Evolutionary conservation across 2,113 vertebrate genomes (phyloP).

Genomic region (Empidonax alnorum): DNA sequence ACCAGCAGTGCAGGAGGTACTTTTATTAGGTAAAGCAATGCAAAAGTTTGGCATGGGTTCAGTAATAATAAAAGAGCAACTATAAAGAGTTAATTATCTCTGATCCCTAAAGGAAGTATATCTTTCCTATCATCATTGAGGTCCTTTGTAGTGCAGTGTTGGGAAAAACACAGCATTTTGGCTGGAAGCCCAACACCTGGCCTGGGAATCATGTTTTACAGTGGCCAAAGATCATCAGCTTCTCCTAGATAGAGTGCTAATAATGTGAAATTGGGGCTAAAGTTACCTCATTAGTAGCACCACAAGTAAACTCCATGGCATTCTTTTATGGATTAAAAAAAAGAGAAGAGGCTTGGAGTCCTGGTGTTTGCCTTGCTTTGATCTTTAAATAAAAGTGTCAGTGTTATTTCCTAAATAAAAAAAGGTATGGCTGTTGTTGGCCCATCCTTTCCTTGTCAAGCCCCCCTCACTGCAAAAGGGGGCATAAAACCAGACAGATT

Average conservation of each 20-base stretch:
- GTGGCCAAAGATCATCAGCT: constrained; percentile 65
- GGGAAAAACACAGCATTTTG: constrained; percentile 62
- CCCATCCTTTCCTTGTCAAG: neutral
- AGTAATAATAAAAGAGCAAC: constrained; percentile 65
- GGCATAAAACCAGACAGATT: neutral
- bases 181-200: constrained; percentile 70
- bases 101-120: constrained; percentile 68
- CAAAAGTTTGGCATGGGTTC: constrained; percentile 56
- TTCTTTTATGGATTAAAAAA: neutral
- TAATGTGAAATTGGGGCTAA: constrained; percentile 49
- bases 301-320: constrained; percentile 7
- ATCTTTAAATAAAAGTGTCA: constrained; percentile 46
- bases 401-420: neutral
- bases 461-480: neutral
- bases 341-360: neutral
- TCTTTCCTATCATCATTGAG: constrained; percentile 65
- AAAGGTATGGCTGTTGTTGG: neutral
- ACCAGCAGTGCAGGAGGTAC: constrained; percentile 34
- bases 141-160: constrained; percentile 56
- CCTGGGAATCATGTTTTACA: constrained; percentile 64
- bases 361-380: constrained; percentile 37
- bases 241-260: constrained; percentile 43
- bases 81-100: constrained; percentile 69
- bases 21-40: constrained; percentile 50
- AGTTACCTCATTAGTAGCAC: constrained; percentile 57